Base-by-base conservation (phyloP, 2,888 invertebrate genomes). In the Dasypolia templi region DNA sequence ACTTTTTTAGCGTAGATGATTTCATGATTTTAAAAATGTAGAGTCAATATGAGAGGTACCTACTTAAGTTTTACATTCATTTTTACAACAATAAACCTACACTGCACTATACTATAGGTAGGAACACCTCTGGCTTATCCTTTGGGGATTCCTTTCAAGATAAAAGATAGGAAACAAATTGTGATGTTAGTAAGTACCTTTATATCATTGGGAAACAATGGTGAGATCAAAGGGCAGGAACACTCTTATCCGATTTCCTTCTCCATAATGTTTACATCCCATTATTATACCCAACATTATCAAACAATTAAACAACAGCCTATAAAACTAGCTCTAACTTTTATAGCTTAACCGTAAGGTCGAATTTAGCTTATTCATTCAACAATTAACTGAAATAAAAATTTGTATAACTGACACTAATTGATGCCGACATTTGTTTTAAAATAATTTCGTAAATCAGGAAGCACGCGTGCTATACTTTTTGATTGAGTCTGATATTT, bases 171-270 rank as follows among this genome's bases (percentile, higher is more conserved):
- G 4, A 62, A 71, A 58, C 51, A 51, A 63, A 63, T 53, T 26
- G n/a, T 22, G 19, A 17, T 35, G 32, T 55, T n/a, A 32, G n/a
- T 14, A 56, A 56, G 19, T 19, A 69, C n/a, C 7, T 19, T 39
- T 56, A 44, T 63, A 64, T 75, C 56, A 58, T 65, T 59, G 58
- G 39, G 35, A 75, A 75, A 78, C 53, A 80, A 78, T 74, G 72
- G 46, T 46, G 39, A 89, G 91, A 93, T 94, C 93, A 94, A 94
- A 94, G 93, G 68, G 63, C 90, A 91, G 93, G 93, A 94, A 91
- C 86, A 84, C 79, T 86, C 83, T 89, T 90, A 90, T 91, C 84
- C 88, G 79, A 92, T 92, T 92, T 93, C 93, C 93, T 91, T 87
- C 81, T 73, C 67, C 79, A 78, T 81, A 71, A 79, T 66, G 58